Conservation (phyloP, 2,797 vertebrate species). For the Euthynnus affinis region DNA sequence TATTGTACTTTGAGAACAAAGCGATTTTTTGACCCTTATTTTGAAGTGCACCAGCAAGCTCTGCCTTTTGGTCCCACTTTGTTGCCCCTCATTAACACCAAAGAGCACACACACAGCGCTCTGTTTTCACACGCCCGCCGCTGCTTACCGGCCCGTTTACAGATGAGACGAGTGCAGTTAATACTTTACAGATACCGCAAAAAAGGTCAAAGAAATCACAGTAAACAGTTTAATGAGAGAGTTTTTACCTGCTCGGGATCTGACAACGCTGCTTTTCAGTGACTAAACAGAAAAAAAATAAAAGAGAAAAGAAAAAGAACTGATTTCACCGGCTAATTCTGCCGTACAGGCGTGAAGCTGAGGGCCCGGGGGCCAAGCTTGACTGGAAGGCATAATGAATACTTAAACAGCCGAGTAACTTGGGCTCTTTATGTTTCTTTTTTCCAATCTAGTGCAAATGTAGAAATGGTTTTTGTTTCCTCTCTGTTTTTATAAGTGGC, state of each 20-base stretch:
- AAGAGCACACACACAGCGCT: slow-evolving; percentile 10
- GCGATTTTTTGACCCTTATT: neutral
- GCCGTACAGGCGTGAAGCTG: slow-evolving; percentile 16
- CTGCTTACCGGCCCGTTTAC: slow-evolving; percentile 35
- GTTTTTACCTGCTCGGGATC: slow-evolving; percentile 24
- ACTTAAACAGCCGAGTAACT: slow-evolving; percentile 49
- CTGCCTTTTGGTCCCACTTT: slow-evolving; percentile 31
- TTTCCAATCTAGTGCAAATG: slow-evolving; percentile 15
- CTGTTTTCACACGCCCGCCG: neutral
- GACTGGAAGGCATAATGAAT: slow-evolving; percentile 50
- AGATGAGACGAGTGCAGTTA: slow-evolving; percentile 37
- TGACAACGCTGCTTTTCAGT: slow-evolving; percentile 28
- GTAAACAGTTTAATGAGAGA: slow-evolving; percentile 44
- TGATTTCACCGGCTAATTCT: slow-evolving; percentile 45
- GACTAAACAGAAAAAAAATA: slow-evolving; percentile 25
- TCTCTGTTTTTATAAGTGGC: slow-evolving; percentile 2
- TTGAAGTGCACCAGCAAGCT: slow-evolving; percentile 4
- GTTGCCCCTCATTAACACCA: slow-evolving; percentile 38
- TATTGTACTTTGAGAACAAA: neutral
- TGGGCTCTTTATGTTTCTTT: slow-evolving; percentile 4
- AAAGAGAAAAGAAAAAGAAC: slow-evolving; percentile 50
- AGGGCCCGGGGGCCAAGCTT: slow-evolving; percentile 13
- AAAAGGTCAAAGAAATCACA: slow-evolving; percentile 51
- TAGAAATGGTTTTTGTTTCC: slow-evolving; percentile 6
- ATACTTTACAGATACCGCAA: slow-evolving; percentile 29